Evolutionary conservation across 1,140 invertebrate genomes (phyloP).

Genomic region (Cydia pomonella): DNA sequence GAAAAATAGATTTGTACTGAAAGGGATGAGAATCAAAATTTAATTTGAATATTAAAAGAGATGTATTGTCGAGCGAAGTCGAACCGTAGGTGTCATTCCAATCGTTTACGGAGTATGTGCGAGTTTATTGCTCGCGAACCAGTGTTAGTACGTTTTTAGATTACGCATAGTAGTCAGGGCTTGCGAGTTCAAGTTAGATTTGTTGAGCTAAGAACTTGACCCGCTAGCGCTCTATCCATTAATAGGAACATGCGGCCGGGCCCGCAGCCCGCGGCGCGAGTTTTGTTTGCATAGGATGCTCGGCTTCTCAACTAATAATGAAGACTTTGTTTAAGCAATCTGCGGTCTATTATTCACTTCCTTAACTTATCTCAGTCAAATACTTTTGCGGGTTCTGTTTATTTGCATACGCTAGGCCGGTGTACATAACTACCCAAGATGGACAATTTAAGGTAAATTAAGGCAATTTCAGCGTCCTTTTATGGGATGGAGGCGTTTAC

Average conservation of each 20-base stretch:
- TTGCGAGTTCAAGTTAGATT: neutral
- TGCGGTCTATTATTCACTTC: conserved; percentile 45
- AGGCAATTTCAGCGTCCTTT: conserved; percentile 37
- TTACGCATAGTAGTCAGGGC: neutral
- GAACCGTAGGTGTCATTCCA: neutral
- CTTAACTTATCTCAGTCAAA: conserved; percentile 43
- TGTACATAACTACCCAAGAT: conserved; percentile 40
- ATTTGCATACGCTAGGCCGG: conserved; percentile 43
- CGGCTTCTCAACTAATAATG: conserved; percentile 41
- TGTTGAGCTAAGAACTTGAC: neutral
- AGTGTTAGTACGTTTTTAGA: neutral
- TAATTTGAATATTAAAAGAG: neutral
- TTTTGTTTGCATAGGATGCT: conserved; percentile 35
- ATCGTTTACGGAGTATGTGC: neutral
- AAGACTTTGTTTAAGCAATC: conserved; percentile 53
- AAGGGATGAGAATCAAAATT: neutral
- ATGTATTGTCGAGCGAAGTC: neutral
- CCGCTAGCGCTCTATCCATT: neutral
- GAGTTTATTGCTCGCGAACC: neutral
- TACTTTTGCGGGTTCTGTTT: conserved; percentile 39
- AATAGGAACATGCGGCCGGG: neutral
- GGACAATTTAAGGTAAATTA: conserved; percentile 43
- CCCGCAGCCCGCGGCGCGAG: conserved; percentile 5
- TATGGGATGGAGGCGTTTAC: conserved; percentile 31
- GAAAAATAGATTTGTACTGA: neutral